A percentile compares a stretch with the other conserved stretches of the same genome.
Conservation (phyloP, 2,113 vertebrate genomes). For the Heterochromis multidens region DNA sequence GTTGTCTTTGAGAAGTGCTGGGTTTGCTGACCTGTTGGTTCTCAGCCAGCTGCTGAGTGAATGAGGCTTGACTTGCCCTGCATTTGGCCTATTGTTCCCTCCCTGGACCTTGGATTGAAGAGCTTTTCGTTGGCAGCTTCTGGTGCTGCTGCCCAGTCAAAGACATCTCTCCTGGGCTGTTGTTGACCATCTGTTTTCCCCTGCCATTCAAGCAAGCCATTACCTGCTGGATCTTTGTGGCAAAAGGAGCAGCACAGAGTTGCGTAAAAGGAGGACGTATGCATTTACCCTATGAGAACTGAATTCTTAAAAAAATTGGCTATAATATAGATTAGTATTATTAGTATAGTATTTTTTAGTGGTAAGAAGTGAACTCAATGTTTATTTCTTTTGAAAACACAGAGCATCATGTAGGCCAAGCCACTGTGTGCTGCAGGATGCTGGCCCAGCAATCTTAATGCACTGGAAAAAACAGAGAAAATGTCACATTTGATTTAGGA, state of each 20-base stretch:
- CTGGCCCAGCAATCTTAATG: not conserved
- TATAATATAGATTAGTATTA: not conserved
- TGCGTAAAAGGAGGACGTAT: not conserved
- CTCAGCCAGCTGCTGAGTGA: slow-evolving; percentile 60
- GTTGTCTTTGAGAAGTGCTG: not conserved
- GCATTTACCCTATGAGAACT: not conserved
- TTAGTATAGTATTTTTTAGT: not conserved
- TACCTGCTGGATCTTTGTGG: slow-evolving; percentile 31
- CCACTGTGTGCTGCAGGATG: not conserved
- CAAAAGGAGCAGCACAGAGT: not conserved
- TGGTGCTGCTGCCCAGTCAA: slow-evolving; percentile 38
- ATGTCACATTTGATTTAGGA: not conserved
- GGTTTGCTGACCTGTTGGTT: slow-evolving; percentile 48
- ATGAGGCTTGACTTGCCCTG: slow-evolving; percentile 47
- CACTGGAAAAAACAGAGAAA: not conserved
- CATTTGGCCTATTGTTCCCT: slow-evolving; percentile 59
- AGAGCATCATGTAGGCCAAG: not conserved
- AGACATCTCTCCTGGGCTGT: slow-evolving; percentile 42
- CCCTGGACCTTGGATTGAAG: slow-evolving; percentile 31
- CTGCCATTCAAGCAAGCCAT: not conserved
- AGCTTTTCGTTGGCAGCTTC: slow-evolving; percentile 64
- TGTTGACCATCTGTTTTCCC: slow-evolving; percentile 64
- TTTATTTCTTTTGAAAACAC: not conserved
- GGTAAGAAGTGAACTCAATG: too few relatives aligned
- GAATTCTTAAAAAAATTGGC: not conserved